These are phyloP conservation scores for Sminthopsis crassicaudata DNA, from an alignment of 2,113 vertebrate species.

Conservation along the genomic window DNA sequence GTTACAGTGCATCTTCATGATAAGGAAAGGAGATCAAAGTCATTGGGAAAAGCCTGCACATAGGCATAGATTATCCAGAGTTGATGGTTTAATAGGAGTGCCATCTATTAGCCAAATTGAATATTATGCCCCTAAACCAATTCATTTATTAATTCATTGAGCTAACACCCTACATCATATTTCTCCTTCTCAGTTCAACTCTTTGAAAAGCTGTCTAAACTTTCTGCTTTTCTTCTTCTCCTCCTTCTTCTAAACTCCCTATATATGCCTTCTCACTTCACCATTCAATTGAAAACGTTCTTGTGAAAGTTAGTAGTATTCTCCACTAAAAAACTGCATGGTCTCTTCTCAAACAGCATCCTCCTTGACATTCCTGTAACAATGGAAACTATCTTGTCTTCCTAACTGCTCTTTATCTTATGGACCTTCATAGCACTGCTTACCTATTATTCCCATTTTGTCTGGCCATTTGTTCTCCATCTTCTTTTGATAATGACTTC, in stretches of 20 bases:
- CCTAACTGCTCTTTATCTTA: neutral
- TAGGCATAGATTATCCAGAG: neutral
- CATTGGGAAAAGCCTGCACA: neutral
- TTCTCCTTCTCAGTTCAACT: neutral
- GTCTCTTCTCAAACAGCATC: neutral
- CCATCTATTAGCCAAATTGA: neutral
- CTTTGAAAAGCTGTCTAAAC: neutral
- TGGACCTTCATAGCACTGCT: neutral
- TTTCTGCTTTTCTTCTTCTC: neutral
- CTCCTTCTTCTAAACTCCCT: neutral
- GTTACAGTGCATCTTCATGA: neutral
- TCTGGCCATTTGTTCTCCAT: neutral
- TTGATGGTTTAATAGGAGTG: neutral
- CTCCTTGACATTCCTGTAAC: neutral
- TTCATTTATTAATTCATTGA: neutral
- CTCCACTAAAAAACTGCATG: no score
- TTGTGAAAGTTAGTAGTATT: neutral
- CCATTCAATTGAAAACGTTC: neutral
- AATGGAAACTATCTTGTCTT: neutral
- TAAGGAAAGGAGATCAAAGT: neutral
- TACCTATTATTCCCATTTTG: neutral
- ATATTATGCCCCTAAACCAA: neutral
- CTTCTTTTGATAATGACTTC: neutral
- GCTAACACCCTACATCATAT: neutral
- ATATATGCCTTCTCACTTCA: neutral